Evolutionary conservation across 2,113 vertebrate species (phyloP).

Genomic region (Chaetodon trifascialis): DNA sequence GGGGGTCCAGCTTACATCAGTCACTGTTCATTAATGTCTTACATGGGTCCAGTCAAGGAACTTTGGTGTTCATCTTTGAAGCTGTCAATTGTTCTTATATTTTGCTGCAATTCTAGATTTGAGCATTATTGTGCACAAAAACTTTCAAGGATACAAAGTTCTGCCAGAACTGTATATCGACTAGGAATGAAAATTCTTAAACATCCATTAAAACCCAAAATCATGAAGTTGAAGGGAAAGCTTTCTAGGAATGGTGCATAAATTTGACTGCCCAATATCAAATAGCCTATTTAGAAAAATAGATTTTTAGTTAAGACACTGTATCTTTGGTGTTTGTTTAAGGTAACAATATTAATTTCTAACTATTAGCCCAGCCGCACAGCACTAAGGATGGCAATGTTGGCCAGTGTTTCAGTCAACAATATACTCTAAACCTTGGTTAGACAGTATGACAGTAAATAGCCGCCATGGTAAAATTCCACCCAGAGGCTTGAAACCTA

Average conservation of each 20-base stretch:
- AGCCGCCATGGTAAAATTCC: no score
- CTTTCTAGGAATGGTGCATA: background rate
- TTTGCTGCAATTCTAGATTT: slow-evolving; percentile 4
- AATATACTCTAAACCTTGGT: no score
- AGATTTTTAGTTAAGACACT: no score
- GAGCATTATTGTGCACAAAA: background rate
- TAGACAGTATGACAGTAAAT: no score
- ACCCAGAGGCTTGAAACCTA: no score
- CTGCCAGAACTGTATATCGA: background rate
- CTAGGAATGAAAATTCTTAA: background rate
- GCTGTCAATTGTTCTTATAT: background rate
- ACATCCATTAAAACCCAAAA: slow-evolving; percentile 7
- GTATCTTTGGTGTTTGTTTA: no score
- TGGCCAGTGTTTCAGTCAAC: no score
- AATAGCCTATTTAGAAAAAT: no score
- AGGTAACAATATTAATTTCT: no score
- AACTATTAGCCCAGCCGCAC: no score
- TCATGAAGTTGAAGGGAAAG: background rate
- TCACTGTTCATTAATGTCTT: slow-evolving; percentile 7
- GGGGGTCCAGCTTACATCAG: background rate
- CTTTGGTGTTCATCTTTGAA: background rate
- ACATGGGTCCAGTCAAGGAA: background rate
- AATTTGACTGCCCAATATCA: background rate
- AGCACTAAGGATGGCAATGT: no score
- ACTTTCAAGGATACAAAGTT: background rate